Evolutionary conservation across 2,888 invertebrate species (phyloP), one percentile per base, ranked within the genome.

Genomic region (Cylloceria caligata): DNA sequence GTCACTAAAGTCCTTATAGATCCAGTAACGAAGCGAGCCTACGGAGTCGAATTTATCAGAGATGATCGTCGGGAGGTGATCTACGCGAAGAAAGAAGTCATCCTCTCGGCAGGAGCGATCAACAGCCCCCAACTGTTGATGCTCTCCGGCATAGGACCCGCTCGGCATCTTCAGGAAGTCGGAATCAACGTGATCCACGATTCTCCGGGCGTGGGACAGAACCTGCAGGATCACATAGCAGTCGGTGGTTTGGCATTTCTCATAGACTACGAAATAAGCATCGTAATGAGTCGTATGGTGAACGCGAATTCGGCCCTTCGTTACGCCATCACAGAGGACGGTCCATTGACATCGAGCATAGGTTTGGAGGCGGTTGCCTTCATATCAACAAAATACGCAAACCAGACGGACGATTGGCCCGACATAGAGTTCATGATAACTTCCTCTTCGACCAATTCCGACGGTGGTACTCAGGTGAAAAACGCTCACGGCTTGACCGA

Each of bases 401-500:
- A 98, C 90, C 94, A 95, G 72, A 95, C 96, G 0, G 97, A 97
- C 75, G 98, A 98, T 91, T 98, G 97, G 97, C 98, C 98, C 0
- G 98, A 98, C 89, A 97, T 98, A 83, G 97, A 97, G 90, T 97
- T 98, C 89, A 98, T 98, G 97, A 93, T 98, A 93, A 96, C 97
- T 0, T 96, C 97, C 30, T 95, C 96, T 0, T 96, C 97, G 0
- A 96, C 97, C 0, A 96, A 95, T 65, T 97, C 97, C 0, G 97
- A 98, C 88, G 97, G 97, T n/a, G 97, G 97, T 0, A 95, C 95
- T 0, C 96, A 96, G 90, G 96, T 96, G 0, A 96, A 96, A 89
- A 95, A 93, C 49, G 97, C 97, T 0, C 97, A 98, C 88, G 96
- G 98, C 0, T 93, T 98, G 1, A 95, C 95, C 0, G 96, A 97